Evolutionary conservation across 2,888 invertebrate species (phyloP).

Genomic region (Mycalesis mineus): DNA sequence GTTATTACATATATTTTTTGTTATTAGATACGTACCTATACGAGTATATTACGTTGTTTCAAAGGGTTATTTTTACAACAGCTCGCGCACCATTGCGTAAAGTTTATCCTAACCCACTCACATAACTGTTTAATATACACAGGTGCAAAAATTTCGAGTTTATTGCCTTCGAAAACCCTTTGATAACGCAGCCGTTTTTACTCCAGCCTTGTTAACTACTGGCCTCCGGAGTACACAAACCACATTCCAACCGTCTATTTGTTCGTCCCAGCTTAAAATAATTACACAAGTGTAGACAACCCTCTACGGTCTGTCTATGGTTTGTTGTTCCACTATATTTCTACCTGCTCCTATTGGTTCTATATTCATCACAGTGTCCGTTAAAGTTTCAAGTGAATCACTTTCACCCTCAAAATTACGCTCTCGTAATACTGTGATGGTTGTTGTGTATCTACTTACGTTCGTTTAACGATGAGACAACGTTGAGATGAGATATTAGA

Average conservation of each 20-base stretch:
- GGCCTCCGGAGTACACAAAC: conserved; percentile 27
- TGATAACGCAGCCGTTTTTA: not conserved
- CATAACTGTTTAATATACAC: not conserved
- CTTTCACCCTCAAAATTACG: conserved; percentile 56
- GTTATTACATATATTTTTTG: too few species aligned
- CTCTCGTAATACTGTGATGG: conserved; percentile 12
- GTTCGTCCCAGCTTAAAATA: conserved; percentile 69
- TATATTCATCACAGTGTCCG: conserved; percentile 10
- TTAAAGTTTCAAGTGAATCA: conserved; percentile 39
- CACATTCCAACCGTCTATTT: conserved; percentile 61
- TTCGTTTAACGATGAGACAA: conserved; percentile 2
- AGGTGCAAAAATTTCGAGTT: not conserved
- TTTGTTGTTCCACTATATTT: conserved; percentile 49
- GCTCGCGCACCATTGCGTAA: not conserved
- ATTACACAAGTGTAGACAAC: conserved; percentile 70
- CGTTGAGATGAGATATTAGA: conserved; percentile 4
- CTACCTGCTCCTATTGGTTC: conserved; percentile 36
- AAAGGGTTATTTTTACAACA: not conserved
- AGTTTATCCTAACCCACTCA: not conserved
- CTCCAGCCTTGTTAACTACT: not conserved
- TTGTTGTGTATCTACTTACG: conserved; percentile 5
- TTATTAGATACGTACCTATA: too few species aligned
- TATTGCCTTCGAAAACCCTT: not conserved
- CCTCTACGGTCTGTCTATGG: conserved; percentile 54
- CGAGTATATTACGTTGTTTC: not conserved